Base-by-base conservation (phyloP, 1,140 invertebrate species). In the Chelonus insularis region DNA sequence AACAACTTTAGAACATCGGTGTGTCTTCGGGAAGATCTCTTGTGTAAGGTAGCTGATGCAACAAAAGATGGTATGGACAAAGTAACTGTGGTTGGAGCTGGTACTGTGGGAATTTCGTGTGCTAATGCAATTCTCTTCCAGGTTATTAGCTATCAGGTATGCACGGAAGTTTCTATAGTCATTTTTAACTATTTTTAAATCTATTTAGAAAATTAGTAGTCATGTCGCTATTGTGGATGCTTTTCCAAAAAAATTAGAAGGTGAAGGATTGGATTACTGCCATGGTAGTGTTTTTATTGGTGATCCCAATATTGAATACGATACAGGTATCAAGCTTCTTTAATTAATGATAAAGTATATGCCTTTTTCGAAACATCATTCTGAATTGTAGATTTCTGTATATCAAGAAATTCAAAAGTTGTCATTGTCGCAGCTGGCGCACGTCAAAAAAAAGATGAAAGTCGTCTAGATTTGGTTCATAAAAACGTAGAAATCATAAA, bases 401-500 rank as follows among this genome's bases (percentile, higher is more conserved):
- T 85, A 5, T 81, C 84, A 11, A 82, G 76, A 14, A 82, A 84
- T 16, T 88, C 87, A 6, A 85, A 81, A 54, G 76, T 89, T 6
- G 78, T 85, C 36, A 82, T 88, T 1, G 77, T 89, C 9, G 83
- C 86, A 0, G 85, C 85, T 16, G 87, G 87, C 8, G 83, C 80
- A 5, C 74, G 84, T 2, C 83, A 86, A 68, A 68, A 76, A 2
- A 84, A 86, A 66, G 80, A 82, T 3, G 86, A 87, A 72, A 77
- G 74, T 9, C 75, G 85, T 11, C 69, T 86, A n/a, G 80, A 83
- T 25, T 65, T 87, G 37, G 80, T 87, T 2, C 79, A 85, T 61
- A 77, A 83, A 48, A 89, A 89, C 68, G 76, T 80, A 1, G 84
- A 87, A 57, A 86, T 88, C 62, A 81, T 87, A 55, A 87, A 86